Conservation (phyloP, 2,113 vertebrate species). For the Platysternon megacephalum region DNA sequence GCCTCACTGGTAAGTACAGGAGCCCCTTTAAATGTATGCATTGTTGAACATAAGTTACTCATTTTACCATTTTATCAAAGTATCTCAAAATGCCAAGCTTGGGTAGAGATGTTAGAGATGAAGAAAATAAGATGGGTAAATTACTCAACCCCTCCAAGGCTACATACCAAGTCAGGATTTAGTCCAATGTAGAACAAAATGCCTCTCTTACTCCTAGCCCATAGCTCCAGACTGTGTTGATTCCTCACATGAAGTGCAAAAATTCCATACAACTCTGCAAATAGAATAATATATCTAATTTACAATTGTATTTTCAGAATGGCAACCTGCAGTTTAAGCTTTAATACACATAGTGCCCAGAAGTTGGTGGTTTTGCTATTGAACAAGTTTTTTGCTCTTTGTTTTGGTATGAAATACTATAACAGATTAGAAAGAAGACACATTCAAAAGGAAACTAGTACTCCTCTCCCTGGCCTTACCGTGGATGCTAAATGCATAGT, state of each 20-base stretch:
- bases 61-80: too few relatives aligned
- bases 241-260: not conserved
- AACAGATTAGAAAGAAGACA: not conserved
- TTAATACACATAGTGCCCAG: not conserved
- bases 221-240: not conserved
- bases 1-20: too few relatives aligned
- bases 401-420: not conserved
- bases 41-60: too few relatives aligned
- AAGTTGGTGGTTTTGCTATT: not conserved
- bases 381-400: not conserved
- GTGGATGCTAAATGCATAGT: not conserved
- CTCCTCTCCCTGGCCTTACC: not conserved
- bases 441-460: not conserved
- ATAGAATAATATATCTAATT: too few relatives aligned
- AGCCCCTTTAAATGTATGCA: too few relatives aligned
- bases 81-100: too few relatives aligned
- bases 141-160: too few relatives aligned
- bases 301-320: not conserved
- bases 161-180: too few relatives aligned
- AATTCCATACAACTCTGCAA: too few relatives aligned
- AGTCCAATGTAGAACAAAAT: too few relatives aligned
- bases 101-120: not conserved
- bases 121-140: too few relatives aligned
- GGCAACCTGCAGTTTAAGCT: not conserved
- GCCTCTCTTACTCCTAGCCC: too few relatives aligned